A percentile compares a stretch with the other conserved stretches of the same genome.
Conservation (phyloP, 2,797 vertebrate genomes). For the Oryzias dopingdopingensis region DNA sequence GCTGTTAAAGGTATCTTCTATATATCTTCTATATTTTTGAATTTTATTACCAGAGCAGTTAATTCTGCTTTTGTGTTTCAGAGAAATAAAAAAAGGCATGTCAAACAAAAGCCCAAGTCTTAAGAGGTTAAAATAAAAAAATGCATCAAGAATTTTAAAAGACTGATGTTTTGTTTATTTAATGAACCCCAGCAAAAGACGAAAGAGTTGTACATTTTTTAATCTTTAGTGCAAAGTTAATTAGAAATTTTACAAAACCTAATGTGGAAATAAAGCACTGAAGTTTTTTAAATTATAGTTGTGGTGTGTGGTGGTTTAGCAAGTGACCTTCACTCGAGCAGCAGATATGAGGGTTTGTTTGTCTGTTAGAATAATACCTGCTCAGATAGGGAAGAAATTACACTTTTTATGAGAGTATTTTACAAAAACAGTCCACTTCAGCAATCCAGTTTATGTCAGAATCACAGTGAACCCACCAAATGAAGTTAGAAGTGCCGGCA, state of each 20-base stretch:
- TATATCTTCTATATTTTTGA: too few species aligned
- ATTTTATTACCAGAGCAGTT: too few species aligned
- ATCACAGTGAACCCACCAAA: slow-evolving; percentile 19
- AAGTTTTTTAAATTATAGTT: slow-evolving; percentile 3
- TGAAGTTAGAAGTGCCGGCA: not conserved
- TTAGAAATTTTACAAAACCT: not conserved
- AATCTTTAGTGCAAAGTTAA: slow-evolving; percentile 5
- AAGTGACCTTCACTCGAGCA: slow-evolving; percentile 44
- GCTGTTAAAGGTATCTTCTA: too few species aligned
- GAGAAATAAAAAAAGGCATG: too few species aligned
- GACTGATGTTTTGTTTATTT: not conserved
- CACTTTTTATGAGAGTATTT: not conserved
- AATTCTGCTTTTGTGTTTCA: too few species aligned
- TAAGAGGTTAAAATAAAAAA: too few species aligned
- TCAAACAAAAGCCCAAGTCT: too few species aligned
- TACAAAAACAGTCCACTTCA: slow-evolving; percentile 18
- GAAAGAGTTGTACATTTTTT: not conserved
- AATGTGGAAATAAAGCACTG: not conserved
- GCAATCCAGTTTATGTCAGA: slow-evolving; percentile 9
- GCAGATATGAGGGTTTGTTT: not conserved
- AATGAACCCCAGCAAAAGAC: not conserved
- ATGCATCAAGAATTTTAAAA: too few species aligned
- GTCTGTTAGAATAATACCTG: slow-evolving; percentile 7
- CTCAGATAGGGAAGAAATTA: not conserved
- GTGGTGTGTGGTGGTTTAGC: slow-evolving; percentile 7